phyloP scores from a whole-genome alignment of 2,797 vertebrate genomes.

The Borostomias antarcticus region DNA sequence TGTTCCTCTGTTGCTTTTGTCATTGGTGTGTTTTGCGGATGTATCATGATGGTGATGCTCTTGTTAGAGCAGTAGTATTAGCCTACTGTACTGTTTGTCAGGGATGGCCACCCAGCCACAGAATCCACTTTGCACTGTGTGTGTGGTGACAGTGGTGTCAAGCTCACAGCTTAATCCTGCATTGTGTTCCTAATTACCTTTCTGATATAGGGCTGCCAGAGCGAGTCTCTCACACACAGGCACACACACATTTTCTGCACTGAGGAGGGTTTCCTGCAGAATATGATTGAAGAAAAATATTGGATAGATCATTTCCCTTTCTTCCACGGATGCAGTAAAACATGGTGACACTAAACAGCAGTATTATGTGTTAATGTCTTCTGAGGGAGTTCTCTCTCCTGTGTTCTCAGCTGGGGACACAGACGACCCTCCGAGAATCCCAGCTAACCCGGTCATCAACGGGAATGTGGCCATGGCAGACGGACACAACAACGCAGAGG shows the following conservation, averaged over 20 bases:
- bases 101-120: too few relatives aligned
- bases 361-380: neutral
- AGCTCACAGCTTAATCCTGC: slow-evolving; percentile 57
- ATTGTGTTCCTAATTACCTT: slow-evolving; percentile 58
- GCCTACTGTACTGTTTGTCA: too few relatives aligned
- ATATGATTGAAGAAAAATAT: neutral
- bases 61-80: too few relatives aligned
- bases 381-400: neutral
- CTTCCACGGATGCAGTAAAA: neutral
- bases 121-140: neutral
- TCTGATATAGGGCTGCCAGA: slow-evolving; percentile 36
- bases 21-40: too few relatives aligned
- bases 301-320: neutral
- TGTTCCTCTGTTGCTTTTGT: neutral
- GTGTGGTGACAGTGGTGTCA: slow-evolving; percentile 24
- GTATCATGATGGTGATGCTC: too few relatives aligned
- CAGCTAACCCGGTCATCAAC: slow-evolving; percentile 96
- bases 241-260: neutral
- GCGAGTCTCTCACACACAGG: neutral
- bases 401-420: slow-evolving; percentile 89
- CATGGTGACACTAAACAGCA: neutral
- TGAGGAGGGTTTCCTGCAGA: neutral
- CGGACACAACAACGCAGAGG: slow-evolving; percentile 95
- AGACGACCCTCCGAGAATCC: slow-evolving; percentile 98
- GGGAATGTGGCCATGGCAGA: slow-evolving; percentile 97